phyloP scores from a whole-genome alignment of 2,797 vertebrate genomes.

The Neosilurus hyrtlii region DNA sequence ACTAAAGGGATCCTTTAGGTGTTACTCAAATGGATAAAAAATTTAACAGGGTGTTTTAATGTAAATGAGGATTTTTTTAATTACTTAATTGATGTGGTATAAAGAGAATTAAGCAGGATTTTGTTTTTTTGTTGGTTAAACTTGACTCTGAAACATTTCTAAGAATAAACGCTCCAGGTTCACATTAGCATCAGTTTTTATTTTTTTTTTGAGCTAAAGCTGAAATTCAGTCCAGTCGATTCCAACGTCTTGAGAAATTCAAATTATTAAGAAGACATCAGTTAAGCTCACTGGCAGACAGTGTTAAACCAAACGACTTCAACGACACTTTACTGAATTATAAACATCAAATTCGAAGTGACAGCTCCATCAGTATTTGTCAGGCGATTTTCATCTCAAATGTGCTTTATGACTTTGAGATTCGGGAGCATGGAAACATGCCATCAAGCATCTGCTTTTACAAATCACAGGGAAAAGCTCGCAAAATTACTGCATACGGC shows the following conservation, averaged over 20 bases:
- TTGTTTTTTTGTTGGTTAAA: too few relatives aligned
- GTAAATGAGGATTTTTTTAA: not conserved
- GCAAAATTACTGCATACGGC: not conserved
- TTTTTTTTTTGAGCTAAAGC: not conserved
- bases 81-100: not conserved
- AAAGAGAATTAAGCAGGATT: not conserved
- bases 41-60: not conserved
- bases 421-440: not conserved
- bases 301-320: conserved; percentile 28
- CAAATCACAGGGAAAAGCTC: conserved; percentile 15
- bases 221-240: not conserved
- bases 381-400: conserved; percentile 34
- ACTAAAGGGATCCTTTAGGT: too few relatives aligned
- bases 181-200: not conserved
- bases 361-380: conserved; percentile 40
- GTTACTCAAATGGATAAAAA: not conserved
- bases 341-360: conserved; percentile 43
- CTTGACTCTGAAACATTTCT: not conserved
- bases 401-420: conserved; percentile 14
- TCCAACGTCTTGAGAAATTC: not conserved
- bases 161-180: too few relatives aligned
- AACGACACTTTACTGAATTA: conserved; percentile 38
- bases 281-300: conserved; percentile 14
- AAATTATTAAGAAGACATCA: conserved; percentile 25
- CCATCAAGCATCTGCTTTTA: not conserved